Base-by-base conservation (phyloP, 2,797 vertebrate species). In the Lophius americanus region DNA sequence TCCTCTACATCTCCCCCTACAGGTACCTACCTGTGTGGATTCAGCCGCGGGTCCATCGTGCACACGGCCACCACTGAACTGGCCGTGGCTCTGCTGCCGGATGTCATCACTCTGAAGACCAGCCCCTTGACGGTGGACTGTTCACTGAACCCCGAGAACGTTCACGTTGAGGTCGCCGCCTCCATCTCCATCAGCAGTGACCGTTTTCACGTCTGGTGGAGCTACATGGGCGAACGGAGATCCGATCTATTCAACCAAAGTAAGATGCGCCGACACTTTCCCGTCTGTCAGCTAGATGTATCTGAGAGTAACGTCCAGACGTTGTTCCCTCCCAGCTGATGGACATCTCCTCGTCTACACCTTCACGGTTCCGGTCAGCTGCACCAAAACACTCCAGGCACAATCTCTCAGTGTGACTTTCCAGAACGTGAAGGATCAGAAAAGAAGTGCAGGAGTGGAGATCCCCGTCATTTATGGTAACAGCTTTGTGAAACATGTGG, bases 11-110 rank as follows among this genome's bases (percentile, higher is more conserved):
- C 42, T 57, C 60, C 32, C 23, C n/a, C 71, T 56, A 37, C 75
- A 94, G 93, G 93, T 41, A 68, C 0, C 0, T 94, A 91, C 5
- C 79, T 79, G 69, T 94, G 93, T 65, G 78, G 81, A 9, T 92
- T 94, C 70, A 85, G 39, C 0, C 51, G 0, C 0, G 90, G 88
- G 0, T 74, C 83, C 11, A 13, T 94, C 47, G 75, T 65, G 1
- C 88, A 94, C 62, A 73, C 43, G 23, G 92, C 88, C 61, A 71
- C 2, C 4, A 1, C 64, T 33, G 0, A 13, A 0, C 2, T 94
- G 10, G 4, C 0, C 0, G 89, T 94, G 10, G 83, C 81, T 0
- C 53, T 83, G 2, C 89, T 94, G 7, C 93, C 93, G 4, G 92
- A 94, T 13, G 2, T 1, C 0, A 86, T 93, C 64, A 57, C 1